Evolutionary conservation across 1,140 invertebrate genomes (phyloP).

Genomic region (Monochamus saltuarius): DNA sequence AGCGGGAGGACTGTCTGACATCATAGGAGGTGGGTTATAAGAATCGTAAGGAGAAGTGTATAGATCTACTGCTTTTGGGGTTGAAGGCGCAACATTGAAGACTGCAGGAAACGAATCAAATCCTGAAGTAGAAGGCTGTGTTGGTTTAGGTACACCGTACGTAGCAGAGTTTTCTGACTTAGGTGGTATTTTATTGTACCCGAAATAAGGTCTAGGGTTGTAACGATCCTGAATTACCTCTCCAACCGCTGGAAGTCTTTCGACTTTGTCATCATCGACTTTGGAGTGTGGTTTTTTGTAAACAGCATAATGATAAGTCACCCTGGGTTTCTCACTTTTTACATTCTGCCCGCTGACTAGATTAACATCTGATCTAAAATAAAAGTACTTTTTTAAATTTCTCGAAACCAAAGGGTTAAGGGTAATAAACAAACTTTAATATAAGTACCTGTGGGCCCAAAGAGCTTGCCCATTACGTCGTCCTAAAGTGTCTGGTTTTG

Average conservation of each 20-base stretch:
- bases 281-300: conserved; percentile 29
- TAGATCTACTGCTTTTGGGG: conserved; percentile 23
- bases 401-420: too few relatives aligned
- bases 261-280: conserved; percentile 25
- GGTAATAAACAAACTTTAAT: too few relatives aligned
- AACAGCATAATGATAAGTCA: conserved; percentile 33
- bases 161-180: conserved; percentile 15
- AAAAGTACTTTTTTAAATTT: neutral
- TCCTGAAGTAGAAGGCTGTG: neutral
- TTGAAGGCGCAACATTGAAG: conserved; percentile 13
- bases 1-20: conserved; percentile 20
- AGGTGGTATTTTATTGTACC: conserved; percentile 29
- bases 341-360: conserved; percentile 30
- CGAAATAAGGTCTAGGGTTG: conserved; percentile 44
- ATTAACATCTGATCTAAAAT: conserved; percentile 38
- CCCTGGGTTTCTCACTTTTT: conserved; percentile 25
- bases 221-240: conserved; percentile 47
- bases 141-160: conserved; percentile 21
- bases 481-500: conserved; percentile 20
- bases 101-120: conserved; percentile 3
- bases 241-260: conserved; percentile 42
- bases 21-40: conserved; percentile 40
- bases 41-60: conserved; percentile 42
- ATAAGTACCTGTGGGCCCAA: conserved; percentile 46
- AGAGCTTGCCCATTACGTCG: conserved; percentile 39